phyloP scores from a whole-genome alignment of 2,888 invertebrate species.

The Ashinkailepas kermadecensis region DNA sequence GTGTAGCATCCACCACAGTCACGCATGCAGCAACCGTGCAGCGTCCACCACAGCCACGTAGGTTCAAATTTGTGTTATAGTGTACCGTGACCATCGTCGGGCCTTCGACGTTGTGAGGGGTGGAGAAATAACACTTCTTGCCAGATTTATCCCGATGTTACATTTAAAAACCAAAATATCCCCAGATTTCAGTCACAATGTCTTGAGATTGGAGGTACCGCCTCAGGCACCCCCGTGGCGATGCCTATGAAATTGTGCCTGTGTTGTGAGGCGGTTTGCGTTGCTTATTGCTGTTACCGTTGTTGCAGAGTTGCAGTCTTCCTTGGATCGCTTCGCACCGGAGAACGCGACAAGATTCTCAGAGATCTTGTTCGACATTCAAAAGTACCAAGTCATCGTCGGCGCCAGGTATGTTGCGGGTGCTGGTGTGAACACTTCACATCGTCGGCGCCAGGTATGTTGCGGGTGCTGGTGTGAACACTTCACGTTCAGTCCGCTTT shows the following conservation, averaged over 20 bases:
- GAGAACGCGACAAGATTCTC: slow-evolving; percentile 68
- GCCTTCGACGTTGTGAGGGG: too few species aligned
- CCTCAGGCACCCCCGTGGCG: neutral
- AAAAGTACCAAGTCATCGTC: slow-evolving; percentile 76
- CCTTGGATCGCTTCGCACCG: slow-evolving; percentile 61
- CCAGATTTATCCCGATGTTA: neutral
- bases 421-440: slow-evolving; percentile 25
- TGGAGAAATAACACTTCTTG: neutral
- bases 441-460: slow-evolving; percentile 72
- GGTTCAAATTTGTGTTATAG: too few species aligned
- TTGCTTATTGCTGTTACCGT: neutral
- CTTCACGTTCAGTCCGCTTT: slow-evolving; percentile 24
- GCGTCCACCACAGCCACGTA: too few species aligned
- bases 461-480: slow-evolving; percentile 11
- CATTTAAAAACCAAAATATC: neutral
- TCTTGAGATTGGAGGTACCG: neutral
- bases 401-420: slow-evolving; percentile 60
- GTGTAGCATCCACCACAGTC: too few species aligned
- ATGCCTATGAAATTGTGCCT: neutral
- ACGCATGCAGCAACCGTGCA: too few species aligned
- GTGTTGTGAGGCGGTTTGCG: neutral
- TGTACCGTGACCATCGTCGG: too few species aligned
- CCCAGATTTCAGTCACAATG: neutral
- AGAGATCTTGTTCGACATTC: slow-evolving; percentile 76
- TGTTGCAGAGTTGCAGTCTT: slow-evolving; percentile 53